Evolutionary conservation across 2,888 invertebrate species (phyloP).

Genomic region (Dryadula phaetusa): DNA sequence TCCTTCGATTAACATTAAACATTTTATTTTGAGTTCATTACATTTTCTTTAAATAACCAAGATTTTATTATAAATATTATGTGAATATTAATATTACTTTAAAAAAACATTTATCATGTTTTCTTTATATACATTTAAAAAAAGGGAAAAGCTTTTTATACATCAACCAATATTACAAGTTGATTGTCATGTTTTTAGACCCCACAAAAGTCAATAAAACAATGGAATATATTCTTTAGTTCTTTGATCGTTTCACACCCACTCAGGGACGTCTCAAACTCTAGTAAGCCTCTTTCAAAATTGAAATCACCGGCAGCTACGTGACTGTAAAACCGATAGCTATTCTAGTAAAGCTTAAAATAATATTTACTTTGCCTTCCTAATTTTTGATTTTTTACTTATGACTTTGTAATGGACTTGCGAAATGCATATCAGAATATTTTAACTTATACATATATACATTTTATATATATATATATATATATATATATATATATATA

Average conservation of each 20-base stretch:
- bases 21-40: too few relatives aligned
- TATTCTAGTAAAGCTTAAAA: constrained; percentile 69
- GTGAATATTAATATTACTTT: too few relatives aligned
- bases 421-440: constrained; percentile 60
- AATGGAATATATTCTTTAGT: constrained; percentile 25
- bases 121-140: not conserved
- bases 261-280: constrained; percentile 54
- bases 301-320: constrained; percentile 74
- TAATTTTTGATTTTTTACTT: constrained; percentile 58
- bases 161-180: not conserved
- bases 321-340: constrained; percentile 74
- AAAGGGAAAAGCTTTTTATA: not conserved
- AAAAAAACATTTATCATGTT: too few relatives aligned
- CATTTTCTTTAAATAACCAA: not conserved
- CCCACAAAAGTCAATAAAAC: constrained; percentile 20
- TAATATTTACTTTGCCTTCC: constrained; percentile 72
- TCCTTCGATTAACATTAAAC: too few relatives aligned
- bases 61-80: too few relatives aligned
- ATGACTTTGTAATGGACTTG: constrained; percentile 63
- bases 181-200: constrained; percentile 11
- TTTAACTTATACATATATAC: not conserved
- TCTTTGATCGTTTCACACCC: constrained; percentile 25
- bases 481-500: too few relatives aligned
- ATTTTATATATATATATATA: not conserved
- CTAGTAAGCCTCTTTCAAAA: constrained; percentile 64